phyloP scores from a whole-genome alignment of 2,113 vertebrate species.

The Pimephales promelas region DNA sequence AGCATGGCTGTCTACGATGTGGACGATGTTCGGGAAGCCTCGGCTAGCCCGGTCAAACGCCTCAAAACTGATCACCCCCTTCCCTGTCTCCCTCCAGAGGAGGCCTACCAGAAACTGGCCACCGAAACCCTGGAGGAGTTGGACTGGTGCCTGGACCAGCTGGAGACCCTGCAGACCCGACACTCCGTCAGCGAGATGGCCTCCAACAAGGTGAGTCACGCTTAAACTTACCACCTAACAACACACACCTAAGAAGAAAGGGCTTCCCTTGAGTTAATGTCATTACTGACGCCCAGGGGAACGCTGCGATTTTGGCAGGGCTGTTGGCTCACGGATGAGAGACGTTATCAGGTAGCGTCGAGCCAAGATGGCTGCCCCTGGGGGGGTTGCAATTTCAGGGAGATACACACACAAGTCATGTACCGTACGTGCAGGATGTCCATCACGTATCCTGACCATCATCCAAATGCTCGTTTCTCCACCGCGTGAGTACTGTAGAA shows the following conservation, averaged over 20 bases:
- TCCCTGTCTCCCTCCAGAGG: constrained; percentile 85
- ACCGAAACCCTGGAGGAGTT: constrained; percentile 89
- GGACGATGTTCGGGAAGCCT: constrained; percentile 72
- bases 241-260: not conserved
- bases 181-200: constrained; percentile 58
- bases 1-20: constrained; percentile 76
- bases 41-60: constrained; percentile 73
- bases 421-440: constrained; percentile 15
- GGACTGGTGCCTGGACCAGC: constrained; percentile 90
- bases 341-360: constrained; percentile 27
- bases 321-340: constrained; percentile 19
- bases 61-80: constrained; percentile 78
- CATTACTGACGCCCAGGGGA: constrained; percentile 8
- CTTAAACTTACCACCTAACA: constrained; percentile 1
- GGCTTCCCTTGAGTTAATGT: constrained; percentile 31
- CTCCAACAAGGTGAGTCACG: constrained; percentile 76
- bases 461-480: not conserved
- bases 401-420: constrained; percentile 35
- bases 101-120: constrained; percentile 88
- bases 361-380: constrained; percentile 53
- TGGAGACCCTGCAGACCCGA: constrained; percentile 86
- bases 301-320: constrained; percentile 15
- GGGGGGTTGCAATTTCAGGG: constrained; percentile 40
- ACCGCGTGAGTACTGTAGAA: not conserved
- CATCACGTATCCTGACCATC: not conserved